Conservation (phyloP, 2,888 invertebrate genomes). For the Alsophila aescularia region DNA sequence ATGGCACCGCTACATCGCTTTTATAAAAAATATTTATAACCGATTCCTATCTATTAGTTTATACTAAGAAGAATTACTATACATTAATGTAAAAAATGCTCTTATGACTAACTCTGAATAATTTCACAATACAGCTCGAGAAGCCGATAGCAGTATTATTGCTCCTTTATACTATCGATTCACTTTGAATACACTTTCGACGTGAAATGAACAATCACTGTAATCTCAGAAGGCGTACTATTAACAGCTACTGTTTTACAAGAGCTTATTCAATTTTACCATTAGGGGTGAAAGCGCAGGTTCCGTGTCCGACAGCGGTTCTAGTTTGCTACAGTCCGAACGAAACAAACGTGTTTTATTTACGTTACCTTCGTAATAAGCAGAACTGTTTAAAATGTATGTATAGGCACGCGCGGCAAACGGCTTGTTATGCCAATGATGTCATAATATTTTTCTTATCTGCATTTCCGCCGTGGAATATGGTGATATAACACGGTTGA, state of each 20-base stretch:
- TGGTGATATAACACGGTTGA: too few relatives aligned
- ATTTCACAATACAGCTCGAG: slow-evolving; percentile 60
- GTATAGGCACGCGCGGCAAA: too few relatives aligned
- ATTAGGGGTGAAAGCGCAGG: slow-evolving; percentile 35
- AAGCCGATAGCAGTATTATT: slow-evolving; percentile 61
- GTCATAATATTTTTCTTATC: too few relatives aligned
- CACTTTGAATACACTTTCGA: slow-evolving; percentile 48
- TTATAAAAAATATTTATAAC: slow-evolving; percentile 63
- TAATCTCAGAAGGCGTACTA: slow-evolving; percentile 70
- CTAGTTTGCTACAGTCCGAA: background rate
- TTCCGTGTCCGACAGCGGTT: background rate
- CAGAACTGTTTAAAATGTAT: too few relatives aligned
- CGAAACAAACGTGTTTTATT: background rate
- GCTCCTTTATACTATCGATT: slow-evolving; percentile 56
- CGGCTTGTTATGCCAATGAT: background rate
- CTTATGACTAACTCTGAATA: slow-evolving; percentile 59
- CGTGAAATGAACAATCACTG: slow-evolving; percentile 45
- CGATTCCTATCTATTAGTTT: slow-evolving; percentile 67
- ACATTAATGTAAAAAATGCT: slow-evolving; percentile 65
- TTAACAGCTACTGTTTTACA: slow-evolving; percentile 66
- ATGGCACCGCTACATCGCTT: slow-evolving; percentile 72
- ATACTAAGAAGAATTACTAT: slow-evolving; percentile 66
- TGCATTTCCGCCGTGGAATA: too few relatives aligned
- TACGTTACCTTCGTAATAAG: background rate
- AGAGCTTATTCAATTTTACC: slow-evolving; percentile 56